Base-by-base conservation (phyloP, 2,888 invertebrate species). In the Limnephilus marmoratus region DNA sequence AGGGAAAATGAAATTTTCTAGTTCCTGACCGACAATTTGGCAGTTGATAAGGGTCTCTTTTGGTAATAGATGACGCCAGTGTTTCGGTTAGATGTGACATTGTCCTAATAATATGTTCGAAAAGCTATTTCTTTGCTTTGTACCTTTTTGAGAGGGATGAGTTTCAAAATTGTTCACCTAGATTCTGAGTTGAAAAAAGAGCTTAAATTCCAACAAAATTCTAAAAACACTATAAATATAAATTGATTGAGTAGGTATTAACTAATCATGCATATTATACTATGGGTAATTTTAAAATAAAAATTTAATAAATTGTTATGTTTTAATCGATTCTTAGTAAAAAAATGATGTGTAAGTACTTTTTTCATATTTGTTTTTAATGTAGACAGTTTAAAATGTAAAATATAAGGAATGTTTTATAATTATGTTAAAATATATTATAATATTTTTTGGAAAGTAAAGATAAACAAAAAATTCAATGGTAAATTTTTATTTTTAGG, bases 91-190 rank as follows among this genome's bases (percentile, higher is more conserved):
- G 68, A 68, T 68, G 68, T 68, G 68, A 24, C 24, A 68, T 68
- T 68, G 68, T 68, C 68, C 68, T 68, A 24, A 15, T 49, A 49
- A 49, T 49, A 68, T 68, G 68, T 68, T 68, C n/a, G 9, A 68
- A 68, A 68, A 68, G 68, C 68, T n/a, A 68, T 68, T 68, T 68
- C 68, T 68, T 68, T 68, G 68, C 68, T 68, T 68, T 68, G 68
- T 68, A 68, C 24, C 24, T 68, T 68, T 68, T n/a, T 5, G 53
- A 24, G 24, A 68, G 7, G 9, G n/a, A 68, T 68, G 24, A 68
- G 9, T 68, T 68, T 68, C 2, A 68, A 68, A 68, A 24, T n/a
- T 68, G 68, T 68, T 68, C n/a, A n/a, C 9, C 1, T 68, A 68
- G 68, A 68, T 68, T 24, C 24, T 68, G 24, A 68, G n/a, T 68